Conservation (phyloP, 64 coral and sea anemone genomes). For the Stichodactyla helianthus region DNA sequence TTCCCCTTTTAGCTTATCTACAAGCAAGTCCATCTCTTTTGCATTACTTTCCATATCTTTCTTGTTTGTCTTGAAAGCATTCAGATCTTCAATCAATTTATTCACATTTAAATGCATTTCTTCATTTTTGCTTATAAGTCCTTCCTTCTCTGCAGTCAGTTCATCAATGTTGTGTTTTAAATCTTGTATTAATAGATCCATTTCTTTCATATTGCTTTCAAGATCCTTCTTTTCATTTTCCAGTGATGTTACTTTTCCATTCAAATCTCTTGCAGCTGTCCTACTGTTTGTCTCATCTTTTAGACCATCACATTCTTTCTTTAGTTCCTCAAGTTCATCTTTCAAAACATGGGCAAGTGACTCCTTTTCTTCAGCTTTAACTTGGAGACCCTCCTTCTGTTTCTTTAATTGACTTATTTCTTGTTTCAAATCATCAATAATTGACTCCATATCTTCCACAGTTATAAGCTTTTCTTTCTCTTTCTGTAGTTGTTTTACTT, state of each 20-base stretch:
- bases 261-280: neutral
- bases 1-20: no score
- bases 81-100: neutral
- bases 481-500: neutral
- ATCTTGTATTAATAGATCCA: neutral
- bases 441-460: constrained; percentile 3
- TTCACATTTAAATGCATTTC: neutral
- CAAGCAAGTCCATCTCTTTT: neutral
- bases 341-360: no score
- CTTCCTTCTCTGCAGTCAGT: neutral
- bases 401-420: neutral
- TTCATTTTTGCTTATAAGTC: neutral
- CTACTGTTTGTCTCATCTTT: neutral
- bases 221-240: neutral
- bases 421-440: neutral
- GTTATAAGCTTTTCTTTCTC: neutral
- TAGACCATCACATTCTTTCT: neutral
- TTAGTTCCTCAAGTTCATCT: neutral
- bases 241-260: neutral
- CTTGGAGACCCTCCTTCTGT: neutral
- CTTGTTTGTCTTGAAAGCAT: neutral
- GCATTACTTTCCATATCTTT: neutral
- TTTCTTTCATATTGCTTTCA: neutral
- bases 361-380: neutral
- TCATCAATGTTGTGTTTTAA: neutral